A percentile compares a stretch with the other conserved stretches of the same genome.
phyloP scores from a whole-genome alignment of 92 coral and sea anemone species.

The Umimayanthus chanpuru region DNA sequence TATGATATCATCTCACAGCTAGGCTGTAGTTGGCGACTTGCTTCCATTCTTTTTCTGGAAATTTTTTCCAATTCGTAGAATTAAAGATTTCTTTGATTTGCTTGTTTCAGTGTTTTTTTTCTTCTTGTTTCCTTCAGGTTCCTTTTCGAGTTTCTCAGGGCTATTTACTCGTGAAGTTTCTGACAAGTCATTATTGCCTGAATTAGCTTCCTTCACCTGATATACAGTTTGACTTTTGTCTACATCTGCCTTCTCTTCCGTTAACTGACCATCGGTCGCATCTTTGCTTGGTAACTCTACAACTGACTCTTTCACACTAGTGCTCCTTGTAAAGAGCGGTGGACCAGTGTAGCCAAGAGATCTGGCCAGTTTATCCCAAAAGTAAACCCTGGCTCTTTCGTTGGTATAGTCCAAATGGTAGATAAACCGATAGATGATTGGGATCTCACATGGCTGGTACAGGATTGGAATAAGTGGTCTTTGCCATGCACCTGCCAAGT shows the following conservation, averaged over 20 bases:
- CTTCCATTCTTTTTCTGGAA: neutral
- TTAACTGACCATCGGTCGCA: neutral
- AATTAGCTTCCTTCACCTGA: neutral
- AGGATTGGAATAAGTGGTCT: slow-evolving; percentile 75
- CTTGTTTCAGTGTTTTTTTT: neutral
- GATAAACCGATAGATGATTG: slow-evolving; percentile 54
- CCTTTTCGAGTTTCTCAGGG: neutral
- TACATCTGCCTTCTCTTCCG: neutral
- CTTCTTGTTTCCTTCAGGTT: neutral
- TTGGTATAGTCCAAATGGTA: slow-evolving; percentile 68
- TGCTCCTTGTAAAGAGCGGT: neutral
- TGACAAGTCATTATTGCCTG: neutral
- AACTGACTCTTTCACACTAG: neutral
- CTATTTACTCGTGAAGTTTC: neutral
- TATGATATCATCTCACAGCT: neutral
- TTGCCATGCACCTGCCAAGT: slow-evolving; percentile 62
- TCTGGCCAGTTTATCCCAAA: slow-evolving; percentile 41
- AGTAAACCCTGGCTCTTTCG: slow-evolving; percentile 26
- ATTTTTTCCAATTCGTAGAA: no score
- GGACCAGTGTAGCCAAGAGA: slow-evolving; percentile 3
- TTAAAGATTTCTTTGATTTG: neutral
- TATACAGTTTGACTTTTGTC: neutral
- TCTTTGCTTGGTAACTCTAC: neutral
- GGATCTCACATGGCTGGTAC: slow-evolving; percentile 66
- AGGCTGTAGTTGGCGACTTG: neutral